Evolutionary conservation across 2,888 invertebrate genomes (phyloP), one percentile per base, ranked within the genome.

Genomic region (Pseudococcus longispinus): DNA sequence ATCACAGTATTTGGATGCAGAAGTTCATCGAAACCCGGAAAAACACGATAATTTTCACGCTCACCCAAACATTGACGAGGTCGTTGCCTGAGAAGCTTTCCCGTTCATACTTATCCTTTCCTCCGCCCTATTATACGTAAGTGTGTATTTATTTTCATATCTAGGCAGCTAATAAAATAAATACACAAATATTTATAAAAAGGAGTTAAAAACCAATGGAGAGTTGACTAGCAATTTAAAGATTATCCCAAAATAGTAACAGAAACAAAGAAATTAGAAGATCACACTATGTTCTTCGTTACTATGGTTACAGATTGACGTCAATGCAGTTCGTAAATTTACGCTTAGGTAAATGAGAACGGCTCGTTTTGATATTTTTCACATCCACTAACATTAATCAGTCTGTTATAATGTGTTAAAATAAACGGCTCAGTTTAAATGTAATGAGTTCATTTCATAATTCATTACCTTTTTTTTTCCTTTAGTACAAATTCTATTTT

Each of bases 231-330:
- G 60, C 77, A 86, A 86, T 86, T 86, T 86, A n/a, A 51, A 77
- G 77, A 86, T 86, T 51, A 86, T 86, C 86, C 86, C 44, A 86
- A 86, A 86, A 86, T 86, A 86, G 86, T 86, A 77, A 86, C 80
- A 86, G 86, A 86, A 86, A 86, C 86, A 86, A 86, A 86, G 86
- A 86, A 80, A 77, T 86, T 77, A 74, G 86, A 86, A 86, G 86
- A 86, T 86, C 55, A 80, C 86, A 46, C 77, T 80, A 74, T 86
- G 46, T 80, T 85, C 85, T 86, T 15, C 70, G 87, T 87, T 83
- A 83, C 87, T 82, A 87, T 87, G 87, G 87, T 55, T 83, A 87
- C 87, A 65, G 60, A 83, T 87, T 87, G 87, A 87, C 87, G 87
- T 87, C 87, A 87, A 83, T 87, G 87, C 87, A 83, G 87, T 60